Evolutionary conservation across 2,888 invertebrate genomes (phyloP), one percentile per base, ranked within the genome.

Genomic region (Penaeus monodon): DNA sequence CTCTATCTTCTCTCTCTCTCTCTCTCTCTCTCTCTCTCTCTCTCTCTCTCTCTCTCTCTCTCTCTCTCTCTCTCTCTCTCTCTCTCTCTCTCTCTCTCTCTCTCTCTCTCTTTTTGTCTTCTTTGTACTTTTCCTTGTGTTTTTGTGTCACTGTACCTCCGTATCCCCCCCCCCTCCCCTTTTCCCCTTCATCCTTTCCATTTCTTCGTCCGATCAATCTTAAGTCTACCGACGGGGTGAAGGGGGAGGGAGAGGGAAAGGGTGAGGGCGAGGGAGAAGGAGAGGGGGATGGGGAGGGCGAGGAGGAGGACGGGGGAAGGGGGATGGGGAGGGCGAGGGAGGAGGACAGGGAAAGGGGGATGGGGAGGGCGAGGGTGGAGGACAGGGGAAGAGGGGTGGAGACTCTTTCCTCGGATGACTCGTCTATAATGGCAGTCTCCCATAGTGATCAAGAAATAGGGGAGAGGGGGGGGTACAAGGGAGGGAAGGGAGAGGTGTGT

Each of bases 41-140:
- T 70, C 70, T 81, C 81, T 81, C 70, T 49, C 49, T 68, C 81
- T 81, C 70, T 49, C 49, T 65, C 81, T 81, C 44, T 33, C 38
- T 64, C 65, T 81, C 68, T 33, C 38, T 64, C 65, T 64, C 38
- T 24, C 7, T 7, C 27, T 77, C 57, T 57, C 7, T 7, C 7
- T 24, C 24, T 77, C 24, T 24, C 24, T 77, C 77, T 77, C 38
- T 76, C n/a, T 38, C 38, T 38, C 4, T 77, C 24, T 24, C 24
- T 77, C 77, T 77, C 38, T 76, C n/a, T 38, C 38, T 38, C 27
- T 24, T n/a, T 12, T 17, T 49, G 68, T 33, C 7, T 33, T 49
- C 33, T 33, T 33, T 27, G 33, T 27, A 20, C 33, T 73, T 33
- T 17, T 27, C 27, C 73, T 17, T 10, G 17, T 33, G 29, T 73